phyloP scores from a whole-genome alignment of 1,140 invertebrate species.

The Polypedilum pembai region DNA sequence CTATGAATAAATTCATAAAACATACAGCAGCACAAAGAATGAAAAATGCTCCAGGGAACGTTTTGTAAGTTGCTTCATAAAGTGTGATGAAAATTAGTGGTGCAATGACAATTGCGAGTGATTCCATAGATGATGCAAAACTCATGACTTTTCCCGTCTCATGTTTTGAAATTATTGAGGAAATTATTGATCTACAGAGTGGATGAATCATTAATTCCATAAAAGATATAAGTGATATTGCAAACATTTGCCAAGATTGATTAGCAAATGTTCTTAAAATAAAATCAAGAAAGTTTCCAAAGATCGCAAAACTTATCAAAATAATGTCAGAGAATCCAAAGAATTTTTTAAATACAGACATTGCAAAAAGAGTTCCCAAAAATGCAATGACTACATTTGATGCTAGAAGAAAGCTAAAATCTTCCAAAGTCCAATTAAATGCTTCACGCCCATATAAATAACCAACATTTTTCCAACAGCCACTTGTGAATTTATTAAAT shows the following conservation, averaged over 20 bases:
- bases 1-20: no score
- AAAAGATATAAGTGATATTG: conserved; percentile 46
- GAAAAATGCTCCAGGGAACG: conserved; percentile 50
- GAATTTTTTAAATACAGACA: conserved; percentile 47
- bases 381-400: conserved; percentile 45
- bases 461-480: conserved; percentile 48
- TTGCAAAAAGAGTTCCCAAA: conserved; percentile 47
- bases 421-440: conserved; percentile 56
- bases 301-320: conserved; percentile 44
- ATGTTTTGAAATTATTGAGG: conserved; percentile 54
- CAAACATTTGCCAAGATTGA: conserved; percentile 58
- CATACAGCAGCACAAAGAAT: conserved; percentile 37
- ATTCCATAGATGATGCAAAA: conserved; percentile 54
- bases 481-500: conserved; percentile 50
- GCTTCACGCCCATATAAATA: conserved; percentile 57
- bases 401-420: conserved; percentile 51
- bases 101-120: conserved; percentile 51
- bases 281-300: conserved; percentile 43
- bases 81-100: conserved; percentile 53
- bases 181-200: conserved; percentile 54
- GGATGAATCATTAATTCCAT: conserved; percentile 52
- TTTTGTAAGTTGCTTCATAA: conserved; percentile 49
- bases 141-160: conserved; percentile 54
- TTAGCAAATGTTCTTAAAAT: conserved; percentile 48
- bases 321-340: not conserved